These are phyloP conservation scores for Sinohyriopsis cumingii DNA, from an alignment of 2,888 invertebrate species.

Conservation along the genomic window DNA sequence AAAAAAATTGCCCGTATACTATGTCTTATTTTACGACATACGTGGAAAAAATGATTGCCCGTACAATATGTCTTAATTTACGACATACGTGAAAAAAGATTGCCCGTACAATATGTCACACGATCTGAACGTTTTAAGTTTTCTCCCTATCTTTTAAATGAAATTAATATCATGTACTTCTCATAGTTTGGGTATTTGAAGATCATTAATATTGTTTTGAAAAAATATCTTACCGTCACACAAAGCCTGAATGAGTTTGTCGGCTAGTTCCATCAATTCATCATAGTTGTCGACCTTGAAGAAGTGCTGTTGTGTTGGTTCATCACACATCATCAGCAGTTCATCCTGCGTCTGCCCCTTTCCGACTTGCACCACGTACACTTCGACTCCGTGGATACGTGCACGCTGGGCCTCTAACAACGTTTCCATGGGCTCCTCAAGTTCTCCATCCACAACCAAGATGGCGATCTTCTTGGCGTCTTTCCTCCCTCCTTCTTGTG, in stretches of 20 bases:
- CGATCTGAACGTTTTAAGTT: no score
- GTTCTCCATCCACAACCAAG: conserved; percentile 55
- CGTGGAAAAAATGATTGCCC: no score
- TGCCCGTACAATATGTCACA: no score
- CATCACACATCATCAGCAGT: conserved; percentile 57
- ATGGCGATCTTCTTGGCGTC: conserved; percentile 57
- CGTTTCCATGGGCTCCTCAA: conserved; percentile 52
- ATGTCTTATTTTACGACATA: no score
- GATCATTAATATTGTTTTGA: no score
- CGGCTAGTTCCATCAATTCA: conserved; percentile 44
- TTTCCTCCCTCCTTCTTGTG: conserved; percentile 40
- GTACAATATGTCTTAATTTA: no score
- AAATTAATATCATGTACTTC: no score
- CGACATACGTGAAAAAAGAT: no score
- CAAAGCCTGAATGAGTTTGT: conserved; percentile 48
- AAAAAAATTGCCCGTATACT: no score
- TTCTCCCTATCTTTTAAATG: no score
- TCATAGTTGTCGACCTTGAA: conserved; percentile 56
- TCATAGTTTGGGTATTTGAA: no score
- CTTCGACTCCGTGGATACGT: conserved; percentile 55
- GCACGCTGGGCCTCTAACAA: conserved; percentile 54
- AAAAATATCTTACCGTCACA: conserved; percentile 55
- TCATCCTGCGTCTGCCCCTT: conserved; percentile 49
- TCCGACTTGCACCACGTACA: conserved; percentile 56
- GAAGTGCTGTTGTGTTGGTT: conserved; percentile 54